A percentile compares a stretch with the other conserved stretches of the same genome.
These are phyloP conservation scores for Diceros bicornis DNA, from an alignment of 2,797 vertebrate species.

Conservation along the genomic window DNA sequence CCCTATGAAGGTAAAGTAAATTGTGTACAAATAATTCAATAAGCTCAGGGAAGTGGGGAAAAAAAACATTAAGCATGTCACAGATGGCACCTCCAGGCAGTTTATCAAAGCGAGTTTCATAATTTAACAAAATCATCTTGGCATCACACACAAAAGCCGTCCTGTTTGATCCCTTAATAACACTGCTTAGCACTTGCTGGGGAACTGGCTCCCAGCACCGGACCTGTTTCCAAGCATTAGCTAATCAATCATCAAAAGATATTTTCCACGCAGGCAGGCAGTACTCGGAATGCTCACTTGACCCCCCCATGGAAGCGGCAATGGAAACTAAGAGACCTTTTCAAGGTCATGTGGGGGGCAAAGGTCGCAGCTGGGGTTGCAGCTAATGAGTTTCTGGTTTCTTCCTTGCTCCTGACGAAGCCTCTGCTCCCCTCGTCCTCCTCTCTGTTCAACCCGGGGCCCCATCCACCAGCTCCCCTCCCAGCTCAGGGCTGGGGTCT, in stretches of 20 bases:
- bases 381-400: neutral
- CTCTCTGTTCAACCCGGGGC: fast-evolving
- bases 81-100: constrained; percentile 68
- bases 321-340: neutral
- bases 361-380: neutral
- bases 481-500: neutral
- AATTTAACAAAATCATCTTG: constrained; percentile 72
- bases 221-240: constrained; percentile 45
- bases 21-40: constrained; percentile 73
- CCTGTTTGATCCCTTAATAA: constrained; percentile 74
- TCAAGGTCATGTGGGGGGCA: neutral
- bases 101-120: constrained; percentile 52
- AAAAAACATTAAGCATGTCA: neutral
- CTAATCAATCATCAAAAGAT: constrained; percentile 60
- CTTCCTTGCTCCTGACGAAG: neutral
- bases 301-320: neutral
- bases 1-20: constrained; percentile 69
- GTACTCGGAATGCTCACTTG: neutral
- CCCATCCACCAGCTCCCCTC: neutral
- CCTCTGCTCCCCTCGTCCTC: neutral
- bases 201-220: neutral
- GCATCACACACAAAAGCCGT: constrained; percentile 30
- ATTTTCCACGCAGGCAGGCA: neutral
- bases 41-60: neutral
- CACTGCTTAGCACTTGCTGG: constrained; percentile 55